phyloP scores from a whole-genome alignment of 2,113 vertebrate genomes.

The Crotalus tigris region DNA sequence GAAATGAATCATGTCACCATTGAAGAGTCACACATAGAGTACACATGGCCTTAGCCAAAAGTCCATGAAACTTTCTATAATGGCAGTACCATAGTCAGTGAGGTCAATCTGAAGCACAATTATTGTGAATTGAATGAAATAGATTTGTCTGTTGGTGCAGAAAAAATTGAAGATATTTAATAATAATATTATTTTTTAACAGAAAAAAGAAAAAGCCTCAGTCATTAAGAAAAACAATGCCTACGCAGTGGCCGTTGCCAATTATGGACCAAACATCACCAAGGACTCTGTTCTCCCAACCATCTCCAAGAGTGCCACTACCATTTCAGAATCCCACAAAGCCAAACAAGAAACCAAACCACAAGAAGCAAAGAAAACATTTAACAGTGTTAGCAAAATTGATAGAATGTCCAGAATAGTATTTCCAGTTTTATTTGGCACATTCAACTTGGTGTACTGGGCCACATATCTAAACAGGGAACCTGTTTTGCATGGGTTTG shows the following conservation, averaged over 20 bases:
- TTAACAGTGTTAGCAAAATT: conserved; percentile 99
- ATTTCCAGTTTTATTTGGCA: conserved; percentile 94
- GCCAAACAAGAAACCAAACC: conserved; percentile 84
- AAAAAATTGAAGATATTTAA: conserved; percentile 42
- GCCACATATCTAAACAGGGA: conserved; percentile 98
- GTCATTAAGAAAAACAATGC: conserved; percentile 97
- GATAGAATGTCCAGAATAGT: conserved; percentile 98
- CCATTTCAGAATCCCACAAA: conserved; percentile 79
- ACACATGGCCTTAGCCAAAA: not conserved
- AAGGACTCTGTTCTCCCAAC: conserved; percentile 94
- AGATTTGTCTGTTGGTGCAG: not conserved
- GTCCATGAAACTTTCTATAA: not conserved
- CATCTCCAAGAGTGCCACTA: conserved; percentile 90
- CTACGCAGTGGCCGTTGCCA: conserved; percentile 96
- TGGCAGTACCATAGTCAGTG: not conserved
- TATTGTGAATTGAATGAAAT: not conserved
- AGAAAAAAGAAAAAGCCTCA: conserved; percentile 97
- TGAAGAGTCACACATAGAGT: not conserved
- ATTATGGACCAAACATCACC: conserved; percentile 93
- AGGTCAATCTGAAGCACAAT: not conserved
- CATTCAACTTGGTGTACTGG: conserved; percentile 98
- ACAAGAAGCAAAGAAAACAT: conserved; percentile 93
- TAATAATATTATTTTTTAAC: conserved; percentile 61
- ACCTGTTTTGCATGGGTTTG: conserved; percentile 89
- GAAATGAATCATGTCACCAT: not conserved